These are phyloP conservation scores for Penaeus japonicus DNA, from an alignment of 1,140 invertebrate genomes.

Conservation along the genomic window DNA sequence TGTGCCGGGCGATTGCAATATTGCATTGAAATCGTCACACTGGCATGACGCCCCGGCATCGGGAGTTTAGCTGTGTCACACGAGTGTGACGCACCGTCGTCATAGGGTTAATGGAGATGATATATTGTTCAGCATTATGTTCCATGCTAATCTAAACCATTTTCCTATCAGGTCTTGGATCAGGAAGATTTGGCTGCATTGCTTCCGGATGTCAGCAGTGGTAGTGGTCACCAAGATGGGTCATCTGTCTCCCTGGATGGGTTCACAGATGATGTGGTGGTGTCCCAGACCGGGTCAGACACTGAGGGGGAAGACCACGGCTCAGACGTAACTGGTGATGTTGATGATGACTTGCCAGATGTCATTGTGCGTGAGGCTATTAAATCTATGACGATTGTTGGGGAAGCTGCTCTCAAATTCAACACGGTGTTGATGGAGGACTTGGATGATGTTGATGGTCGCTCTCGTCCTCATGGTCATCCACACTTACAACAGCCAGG, in stretches of 20 bases:
- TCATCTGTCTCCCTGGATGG: slow-evolving; percentile 68
- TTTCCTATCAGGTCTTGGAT: slow-evolving; percentile 69
- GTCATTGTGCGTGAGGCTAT: slow-evolving; percentile 47
- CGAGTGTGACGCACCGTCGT: no score
- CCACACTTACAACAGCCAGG: slow-evolving; percentile 19
- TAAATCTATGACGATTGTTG: slow-evolving; percentile 43
- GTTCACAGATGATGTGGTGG: slow-evolving; percentile 67
- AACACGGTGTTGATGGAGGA: slow-evolving; percentile 49
- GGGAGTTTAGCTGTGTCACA: no score
- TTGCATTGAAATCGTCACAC: no score
- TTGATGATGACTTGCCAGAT: slow-evolving; percentile 41
- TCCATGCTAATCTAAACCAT: no score
- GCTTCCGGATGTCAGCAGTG: slow-evolving; percentile 68
- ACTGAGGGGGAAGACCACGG: slow-evolving; percentile 35
- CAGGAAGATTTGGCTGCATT: slow-evolving; percentile 76
- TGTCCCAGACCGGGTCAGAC: slow-evolving; percentile 60
- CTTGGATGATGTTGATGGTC: slow-evolving; percentile 38
- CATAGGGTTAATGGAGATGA: no score
- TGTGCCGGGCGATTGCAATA: no score
- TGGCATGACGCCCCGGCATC: no score
- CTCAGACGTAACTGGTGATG: slow-evolving; percentile 27
- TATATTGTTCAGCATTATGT: no score
- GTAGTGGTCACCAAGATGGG: slow-evolving; percentile 60
- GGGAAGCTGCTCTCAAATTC: slow-evolving; percentile 50
- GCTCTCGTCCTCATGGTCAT: slow-evolving; percentile 20